Conservation (phyloP, 2,888 invertebrate species). For the Noctua janthe region DNA sequence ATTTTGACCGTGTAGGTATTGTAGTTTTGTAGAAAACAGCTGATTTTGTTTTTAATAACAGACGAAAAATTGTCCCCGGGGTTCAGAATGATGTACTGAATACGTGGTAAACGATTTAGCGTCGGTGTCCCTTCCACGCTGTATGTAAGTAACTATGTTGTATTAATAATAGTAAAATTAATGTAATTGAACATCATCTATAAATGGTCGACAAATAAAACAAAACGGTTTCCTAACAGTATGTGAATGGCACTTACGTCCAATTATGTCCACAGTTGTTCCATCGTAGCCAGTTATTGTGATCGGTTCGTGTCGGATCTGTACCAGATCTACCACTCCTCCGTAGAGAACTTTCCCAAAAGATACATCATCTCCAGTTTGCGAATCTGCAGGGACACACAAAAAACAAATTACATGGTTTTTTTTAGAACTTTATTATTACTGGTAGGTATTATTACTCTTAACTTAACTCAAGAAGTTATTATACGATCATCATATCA, state of each 20-base stretch:
- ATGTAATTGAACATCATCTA: neutral
- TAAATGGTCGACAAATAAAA: neutral
- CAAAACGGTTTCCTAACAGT: neutral
- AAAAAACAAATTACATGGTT: neutral
- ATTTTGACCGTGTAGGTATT: no score
- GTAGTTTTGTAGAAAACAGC: no score
- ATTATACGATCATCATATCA: no score
- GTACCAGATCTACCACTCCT: slow-evolving; percentile 72
- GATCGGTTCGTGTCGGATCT: slow-evolving; percentile 79
- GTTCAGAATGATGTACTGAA: no score
- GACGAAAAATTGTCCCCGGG: no score
- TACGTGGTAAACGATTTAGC: no score
- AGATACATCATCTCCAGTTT: slow-evolving; percentile 58
- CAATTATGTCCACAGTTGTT: slow-evolving; percentile 71
- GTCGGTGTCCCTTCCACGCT: no score
- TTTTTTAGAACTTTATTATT: neutral
- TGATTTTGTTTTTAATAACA: no score
- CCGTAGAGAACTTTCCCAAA: slow-evolving; percentile 80
- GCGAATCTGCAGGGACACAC: slow-evolving; percentile 60
- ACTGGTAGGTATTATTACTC: neutral
- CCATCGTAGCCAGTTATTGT: slow-evolving; percentile 73
- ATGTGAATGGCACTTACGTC: slow-evolving; percentile 72
- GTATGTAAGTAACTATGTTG: no score
- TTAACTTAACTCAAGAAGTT: neutral
- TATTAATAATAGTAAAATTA: no score